Base-by-base conservation (phyloP, 1,140 invertebrate genomes). In the Mesaphorura yosii region DNA sequence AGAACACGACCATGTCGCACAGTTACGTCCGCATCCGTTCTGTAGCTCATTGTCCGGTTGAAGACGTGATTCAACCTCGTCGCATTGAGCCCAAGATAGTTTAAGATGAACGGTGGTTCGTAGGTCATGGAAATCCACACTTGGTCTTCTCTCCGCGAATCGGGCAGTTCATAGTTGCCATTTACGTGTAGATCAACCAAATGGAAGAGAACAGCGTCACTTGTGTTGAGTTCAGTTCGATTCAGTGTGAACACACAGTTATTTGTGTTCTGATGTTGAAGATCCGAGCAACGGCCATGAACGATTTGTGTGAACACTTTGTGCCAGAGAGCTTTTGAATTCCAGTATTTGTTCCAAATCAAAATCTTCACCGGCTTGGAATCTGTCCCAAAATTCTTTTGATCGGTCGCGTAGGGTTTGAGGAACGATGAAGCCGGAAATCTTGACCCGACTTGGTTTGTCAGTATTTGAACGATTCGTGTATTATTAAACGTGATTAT, bases 1-100 rank as follows among this genome's bases (percentile, higher is more conserved):
- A 68, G 59, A 59, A 67, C 76, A 57, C 70, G 72, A 51, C 71
- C 74, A 58, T 78, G 76, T 14, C 74, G 72, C 2, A 74, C 67
- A 2, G 73, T 69, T 27, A 77, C 68, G 40, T 74, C 73, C 3
- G 58, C 37, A 37, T 63, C 59, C 23, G 20, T n/a, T 37, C 59
- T 60, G 57, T 75, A 75, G 3, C 66, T 72, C 64, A 72, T 68
- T 0, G 73, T 74, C 67, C 72, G 69, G 53, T 77, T 75, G 64
- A 77, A 73, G 26, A 67, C 39, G 10, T 51, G 48, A 25, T 65
- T 59, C 1, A 66, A 29, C 0, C 15, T 7, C 17, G 23, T 23
- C 10, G 65, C 29, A 37, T 63, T 25, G 1, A 50, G 10, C 2
- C 55, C 53, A 0, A 47, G 38, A 53, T 61, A 57, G 7, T 54